phyloP scores from a whole-genome alignment of 1,140 invertebrate species.

The Panonychus citri region DNA sequence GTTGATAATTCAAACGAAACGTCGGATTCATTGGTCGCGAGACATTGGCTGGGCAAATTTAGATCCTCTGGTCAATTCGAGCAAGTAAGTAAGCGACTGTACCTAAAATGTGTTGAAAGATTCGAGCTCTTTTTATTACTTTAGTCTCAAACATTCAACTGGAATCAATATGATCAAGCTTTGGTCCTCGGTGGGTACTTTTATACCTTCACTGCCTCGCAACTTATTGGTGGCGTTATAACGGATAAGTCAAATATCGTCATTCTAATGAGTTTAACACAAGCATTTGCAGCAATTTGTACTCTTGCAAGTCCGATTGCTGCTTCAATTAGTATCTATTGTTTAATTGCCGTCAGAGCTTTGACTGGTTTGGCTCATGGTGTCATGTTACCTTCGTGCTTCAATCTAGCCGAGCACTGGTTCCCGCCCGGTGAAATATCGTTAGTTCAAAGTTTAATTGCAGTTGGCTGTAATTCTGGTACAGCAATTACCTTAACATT shows the following conservation, averaged over 20 bases:
- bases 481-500: too few relatives aligned
- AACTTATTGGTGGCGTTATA: slow-evolving; percentile 53
- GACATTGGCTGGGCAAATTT: too few relatives aligned
- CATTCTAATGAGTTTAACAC: neutral
- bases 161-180: slow-evolving; percentile 6
- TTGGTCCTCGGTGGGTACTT: slow-evolving; percentile 59
- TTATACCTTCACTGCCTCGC: slow-evolving; percentile 57
- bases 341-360: neutral
- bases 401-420: neutral
- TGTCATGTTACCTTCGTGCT: neutral
- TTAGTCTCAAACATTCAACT: too few relatives aligned
- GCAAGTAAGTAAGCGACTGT: too few relatives aligned
- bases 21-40: too few relatives aligned
- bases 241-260: slow-evolving; percentile 32
- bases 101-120: too few relatives aligned
- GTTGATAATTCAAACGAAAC: too few relatives aligned
- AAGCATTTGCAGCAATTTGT: neutral
- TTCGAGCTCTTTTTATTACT: too few relatives aligned
- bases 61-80: too few relatives aligned
- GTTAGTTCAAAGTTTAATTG: too few relatives aligned
- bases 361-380: neutral
- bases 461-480: too few relatives aligned
- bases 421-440: neutral
- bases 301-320: neutral
- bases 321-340: neutral